Evolutionary conservation across 2,888 invertebrate species (phyloP).

Genomic region (Seira ritae): DNA sequence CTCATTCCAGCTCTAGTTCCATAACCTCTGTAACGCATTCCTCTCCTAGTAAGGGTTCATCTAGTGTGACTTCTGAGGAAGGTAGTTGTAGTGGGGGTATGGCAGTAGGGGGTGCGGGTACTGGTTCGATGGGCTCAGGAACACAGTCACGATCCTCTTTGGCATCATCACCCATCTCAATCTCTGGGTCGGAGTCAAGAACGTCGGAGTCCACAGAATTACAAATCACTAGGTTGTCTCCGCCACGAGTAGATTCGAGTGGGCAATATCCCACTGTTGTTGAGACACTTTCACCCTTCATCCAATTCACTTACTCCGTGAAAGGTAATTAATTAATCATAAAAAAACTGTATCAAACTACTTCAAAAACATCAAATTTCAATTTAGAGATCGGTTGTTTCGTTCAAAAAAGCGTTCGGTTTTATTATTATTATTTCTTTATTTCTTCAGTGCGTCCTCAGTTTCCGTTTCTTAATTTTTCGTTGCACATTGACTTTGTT

Average conservation of each 20-base stretch:
- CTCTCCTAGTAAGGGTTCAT: conserved; percentile 62
- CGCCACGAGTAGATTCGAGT: conserved; percentile 71
- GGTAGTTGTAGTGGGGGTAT: conserved; percentile 48
- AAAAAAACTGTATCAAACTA: conserved; percentile 37
- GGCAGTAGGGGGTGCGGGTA: conserved; percentile 46
- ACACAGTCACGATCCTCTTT: conserved; percentile 70
- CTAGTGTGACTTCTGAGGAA: conserved; percentile 62
- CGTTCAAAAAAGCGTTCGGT: conserved; percentile 2
- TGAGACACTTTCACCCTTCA: conserved; percentile 73
- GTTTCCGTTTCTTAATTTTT: conserved; percentile 33
- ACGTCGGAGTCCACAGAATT: conserved; percentile 73
- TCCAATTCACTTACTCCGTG: conserved; percentile 73
- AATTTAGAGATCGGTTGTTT: conserved; percentile 24
- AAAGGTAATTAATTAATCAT: conserved; percentile 70
- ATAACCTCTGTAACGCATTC: conserved; percentile 56
- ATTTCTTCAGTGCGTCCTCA: not conserved
- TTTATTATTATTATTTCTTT: not conserved
- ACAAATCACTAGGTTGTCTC: conserved; percentile 72
- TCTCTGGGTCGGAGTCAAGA: conserved; percentile 72
- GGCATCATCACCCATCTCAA: conserved; percentile 72
- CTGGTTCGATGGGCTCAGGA: conserved; percentile 64
- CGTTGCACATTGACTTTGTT: conserved; percentile 18
- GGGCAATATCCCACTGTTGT: conserved; percentile 71
- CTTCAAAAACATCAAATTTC: conserved; percentile 15
- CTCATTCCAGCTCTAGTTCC: conserved; percentile 62